These are phyloP conservation scores for Dolomedes plantarius DNA, from an alignment of 2,888 invertebrate species.

Conservation along the genomic window DNA sequence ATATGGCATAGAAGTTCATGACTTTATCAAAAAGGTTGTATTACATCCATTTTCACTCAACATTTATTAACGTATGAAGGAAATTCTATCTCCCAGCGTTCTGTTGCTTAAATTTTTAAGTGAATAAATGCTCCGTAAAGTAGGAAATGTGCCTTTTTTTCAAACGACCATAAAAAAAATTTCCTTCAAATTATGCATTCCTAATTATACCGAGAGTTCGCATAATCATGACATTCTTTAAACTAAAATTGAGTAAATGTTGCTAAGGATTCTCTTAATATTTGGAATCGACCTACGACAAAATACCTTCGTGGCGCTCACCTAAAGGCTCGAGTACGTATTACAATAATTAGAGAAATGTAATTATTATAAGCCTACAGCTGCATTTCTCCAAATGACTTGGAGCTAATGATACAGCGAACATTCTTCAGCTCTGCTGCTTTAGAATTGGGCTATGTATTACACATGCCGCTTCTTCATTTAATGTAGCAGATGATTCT, in stretches of 20 bases:
- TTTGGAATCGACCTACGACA: neutral
- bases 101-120: too few relatives aligned
- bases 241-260: neutral
- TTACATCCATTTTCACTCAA: too few relatives aligned
- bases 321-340: neutral
- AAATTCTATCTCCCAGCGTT: too few relatives aligned
- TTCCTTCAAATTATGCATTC: neutral
- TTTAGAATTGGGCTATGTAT: neutral
- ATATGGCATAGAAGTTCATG: too few relatives aligned
- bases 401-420: neutral
- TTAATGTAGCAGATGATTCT: neutral
- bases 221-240: neutral
- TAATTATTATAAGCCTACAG: constrained; percentile 6
- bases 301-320: neutral
- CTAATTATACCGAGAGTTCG: neutral
- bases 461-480: neutral
- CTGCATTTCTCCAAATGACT: constrained; percentile 10
- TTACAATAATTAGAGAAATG: constrained; percentile 1
- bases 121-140: too few relatives aligned
- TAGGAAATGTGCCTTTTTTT: too few relatives aligned
- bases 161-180: too few relatives aligned
- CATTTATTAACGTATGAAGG: too few relatives aligned
- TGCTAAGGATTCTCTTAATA: neutral
- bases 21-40: too few relatives aligned
- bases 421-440: neutral